These are phyloP conservation scores for Diplazon laetatorius DNA, from an alignment of 2,888 invertebrate genomes.

Conservation along the genomic window DNA sequence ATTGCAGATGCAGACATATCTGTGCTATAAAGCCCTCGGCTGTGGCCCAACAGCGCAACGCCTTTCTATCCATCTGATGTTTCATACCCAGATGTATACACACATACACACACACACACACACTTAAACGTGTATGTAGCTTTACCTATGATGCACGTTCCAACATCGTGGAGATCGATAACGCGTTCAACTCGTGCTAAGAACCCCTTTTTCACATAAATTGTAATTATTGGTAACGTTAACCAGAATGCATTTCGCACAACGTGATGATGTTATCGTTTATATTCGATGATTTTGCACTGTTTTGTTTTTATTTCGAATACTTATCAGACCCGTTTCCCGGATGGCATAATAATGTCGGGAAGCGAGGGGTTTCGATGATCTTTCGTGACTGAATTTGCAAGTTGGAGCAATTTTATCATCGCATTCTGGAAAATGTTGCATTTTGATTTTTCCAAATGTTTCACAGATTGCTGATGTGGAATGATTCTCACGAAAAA, in stretches of 20 bases:
- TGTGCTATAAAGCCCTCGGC: constrained; percentile 38
- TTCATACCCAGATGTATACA: too few relatives aligned
- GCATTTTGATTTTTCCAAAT: too few relatives aligned
- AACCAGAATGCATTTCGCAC: constrained; percentile 37
- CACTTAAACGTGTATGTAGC: constrained; percentile 4
- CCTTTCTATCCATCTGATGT: constrained; percentile 35
- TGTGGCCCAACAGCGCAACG: constrained; percentile 56
- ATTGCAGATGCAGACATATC: constrained; percentile 36
- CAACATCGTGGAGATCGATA: constrained; percentile 63
- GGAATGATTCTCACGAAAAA: too few relatives aligned
- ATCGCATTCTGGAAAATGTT: too few relatives aligned
- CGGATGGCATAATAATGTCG: constrained; percentile 52
- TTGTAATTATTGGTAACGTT: constrained; percentile 67
- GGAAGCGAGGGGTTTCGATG: not conserved
- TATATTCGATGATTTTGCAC: constrained; percentile 16
- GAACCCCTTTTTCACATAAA: constrained; percentile 54
- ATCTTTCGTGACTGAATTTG: not conserved
- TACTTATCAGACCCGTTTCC: constrained; percentile 43
- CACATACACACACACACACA: constrained; percentile 16
- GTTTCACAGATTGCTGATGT: too few relatives aligned
- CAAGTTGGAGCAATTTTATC: not conserved
- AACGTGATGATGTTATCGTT: constrained; percentile 55
- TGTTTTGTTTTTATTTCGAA: constrained; percentile 23
- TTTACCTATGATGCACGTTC: constrained; percentile 61
- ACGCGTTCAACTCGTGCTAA: constrained; percentile 58